Evolutionary conservation across 2,113 vertebrate genomes (phyloP), one percentile per base, ranked within the genome.

Genomic region (Perccottus glenii): DNA sequence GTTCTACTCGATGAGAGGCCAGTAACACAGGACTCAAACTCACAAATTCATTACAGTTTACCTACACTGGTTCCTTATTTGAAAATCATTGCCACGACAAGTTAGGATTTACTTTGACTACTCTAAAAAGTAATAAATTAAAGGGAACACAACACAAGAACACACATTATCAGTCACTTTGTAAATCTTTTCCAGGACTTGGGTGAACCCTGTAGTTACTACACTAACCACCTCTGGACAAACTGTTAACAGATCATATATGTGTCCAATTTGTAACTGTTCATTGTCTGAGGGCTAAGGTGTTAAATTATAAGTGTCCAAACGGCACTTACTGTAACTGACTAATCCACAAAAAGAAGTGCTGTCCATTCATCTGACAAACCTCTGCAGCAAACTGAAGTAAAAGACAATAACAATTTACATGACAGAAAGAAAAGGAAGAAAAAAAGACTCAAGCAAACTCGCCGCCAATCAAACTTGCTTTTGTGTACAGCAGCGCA

Each of bases 341-440:
- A 65, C 60, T 74, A 68, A 73, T 85, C 67, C 77, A 71, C 62
- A 78, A 63, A n/a, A 89, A 85, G 61, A 83, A 77, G 58, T 66
- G 56, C 33, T 16, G 55, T 80, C 80, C 63, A 87, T 86, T 88
- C 82, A 87, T 89, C 84, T 89, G 88, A 87, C 88, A 92, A 90
- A 87, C 82, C 85, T 91, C 88, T 81, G 73, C 67, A 76, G 87
- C 87, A 91, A 87, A 90, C 77, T 69, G 86, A 89, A 85, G 80
- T 89, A 87, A 89, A 89, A 88, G 82, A 92, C 85, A 88, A 91
- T 82, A 90, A 88, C 78, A 90, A 85, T 89, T 88, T 88, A 85
- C 83, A 87, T 88, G 84, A 87, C 83, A 90, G 70, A 87, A 78
- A 75, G 51, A 64, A 71, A 59, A 32, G 45, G 15, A 6, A 35